phyloP scores from a whole-genome alignment of 2,888 invertebrate genomes.

The Theretra japonica region DNA sequence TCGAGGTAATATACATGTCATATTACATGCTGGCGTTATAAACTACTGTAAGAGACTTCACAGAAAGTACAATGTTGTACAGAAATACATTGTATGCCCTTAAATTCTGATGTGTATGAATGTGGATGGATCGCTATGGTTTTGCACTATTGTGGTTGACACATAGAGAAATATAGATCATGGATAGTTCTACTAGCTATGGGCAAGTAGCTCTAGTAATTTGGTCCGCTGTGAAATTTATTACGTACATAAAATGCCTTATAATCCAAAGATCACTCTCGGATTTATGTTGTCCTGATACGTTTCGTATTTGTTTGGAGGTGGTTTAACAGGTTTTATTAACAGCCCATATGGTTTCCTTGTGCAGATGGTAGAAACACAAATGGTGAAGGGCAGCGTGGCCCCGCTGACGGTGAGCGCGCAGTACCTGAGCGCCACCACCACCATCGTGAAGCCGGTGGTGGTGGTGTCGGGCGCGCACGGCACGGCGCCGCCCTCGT shows the following conservation, averaged over 20 bases:
- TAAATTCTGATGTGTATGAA: too few species aligned
- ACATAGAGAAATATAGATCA: too few species aligned
- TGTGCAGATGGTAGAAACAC: slow-evolving; percentile 77
- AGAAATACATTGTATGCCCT: too few species aligned
- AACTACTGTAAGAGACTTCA: too few species aligned
- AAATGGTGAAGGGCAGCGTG: slow-evolving; percentile 84
- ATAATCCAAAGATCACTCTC: too few species aligned
- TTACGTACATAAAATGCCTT: too few species aligned
- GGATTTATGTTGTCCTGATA: not conserved
- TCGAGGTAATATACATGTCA: not conserved
- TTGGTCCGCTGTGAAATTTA: too few species aligned
- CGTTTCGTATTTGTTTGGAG: not conserved
- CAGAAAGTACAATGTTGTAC: too few species aligned
- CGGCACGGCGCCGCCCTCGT: slow-evolving; percentile 47
- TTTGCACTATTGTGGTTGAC: too few species aligned
- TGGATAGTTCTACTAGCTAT: too few species aligned
- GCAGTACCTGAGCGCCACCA: slow-evolving; percentile 86
- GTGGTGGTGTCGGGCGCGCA: slow-evolving; percentile 84
- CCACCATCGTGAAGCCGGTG: slow-evolving; percentile 87
- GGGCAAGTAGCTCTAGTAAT: too few species aligned
- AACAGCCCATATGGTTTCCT: not conserved
- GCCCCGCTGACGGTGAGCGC: slow-evolving; percentile 87
- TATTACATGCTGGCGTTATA: not conserved
- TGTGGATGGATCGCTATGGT: too few species aligned
- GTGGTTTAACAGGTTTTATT: not conserved